phyloP scores from a whole-genome alignment of 2,888 invertebrate species.

The Charanyca ferruginea region DNA sequence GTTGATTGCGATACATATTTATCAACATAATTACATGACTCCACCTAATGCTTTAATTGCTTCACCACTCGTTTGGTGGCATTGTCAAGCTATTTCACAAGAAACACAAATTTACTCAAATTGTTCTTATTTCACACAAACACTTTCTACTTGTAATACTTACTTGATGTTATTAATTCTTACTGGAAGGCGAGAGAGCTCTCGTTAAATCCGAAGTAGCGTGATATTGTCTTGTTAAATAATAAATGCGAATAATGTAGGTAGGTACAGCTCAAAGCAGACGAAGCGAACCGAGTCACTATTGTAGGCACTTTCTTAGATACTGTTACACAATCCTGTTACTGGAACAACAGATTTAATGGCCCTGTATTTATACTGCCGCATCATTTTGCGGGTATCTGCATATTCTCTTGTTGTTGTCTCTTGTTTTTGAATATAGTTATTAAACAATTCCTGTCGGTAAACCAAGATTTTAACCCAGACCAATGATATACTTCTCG shows the following conservation, averaged over 20 bases:
- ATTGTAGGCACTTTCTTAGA: constrained; percentile 57
- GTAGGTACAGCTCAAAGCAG: constrained; percentile 54
- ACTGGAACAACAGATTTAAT: constrained; percentile 57
- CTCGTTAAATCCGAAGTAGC: constrained; percentile 49
- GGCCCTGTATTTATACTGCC: constrained; percentile 45
- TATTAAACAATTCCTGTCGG: neutral
- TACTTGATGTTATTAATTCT: constrained; percentile 44
- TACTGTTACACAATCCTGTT: constrained; percentile 60
- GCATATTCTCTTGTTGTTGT: constrained; percentile 13
- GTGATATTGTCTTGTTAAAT: constrained; percentile 59
- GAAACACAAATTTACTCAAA: constrained; percentile 40
- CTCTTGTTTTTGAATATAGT: neutral
- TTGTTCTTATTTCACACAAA: constrained; percentile 36
- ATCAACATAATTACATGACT: constrained; percentile 34
- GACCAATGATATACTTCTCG: no score
- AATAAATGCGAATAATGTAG: constrained; percentile 61
- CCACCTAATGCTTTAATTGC: constrained; percentile 44
- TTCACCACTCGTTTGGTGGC: constrained; percentile 28
- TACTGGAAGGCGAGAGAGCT: constrained; percentile 39
- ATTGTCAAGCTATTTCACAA: constrained; percentile 45
- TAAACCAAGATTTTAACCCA: neutral
- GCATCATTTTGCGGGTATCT: constrained; percentile 38
- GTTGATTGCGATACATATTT: constrained; percentile 44
- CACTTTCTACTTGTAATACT: constrained; percentile 50
- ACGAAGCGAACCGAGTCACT: constrained; percentile 56